Base-by-base conservation (phyloP, 1,140 invertebrate genomes). In the Glomeris maerens region DNA sequence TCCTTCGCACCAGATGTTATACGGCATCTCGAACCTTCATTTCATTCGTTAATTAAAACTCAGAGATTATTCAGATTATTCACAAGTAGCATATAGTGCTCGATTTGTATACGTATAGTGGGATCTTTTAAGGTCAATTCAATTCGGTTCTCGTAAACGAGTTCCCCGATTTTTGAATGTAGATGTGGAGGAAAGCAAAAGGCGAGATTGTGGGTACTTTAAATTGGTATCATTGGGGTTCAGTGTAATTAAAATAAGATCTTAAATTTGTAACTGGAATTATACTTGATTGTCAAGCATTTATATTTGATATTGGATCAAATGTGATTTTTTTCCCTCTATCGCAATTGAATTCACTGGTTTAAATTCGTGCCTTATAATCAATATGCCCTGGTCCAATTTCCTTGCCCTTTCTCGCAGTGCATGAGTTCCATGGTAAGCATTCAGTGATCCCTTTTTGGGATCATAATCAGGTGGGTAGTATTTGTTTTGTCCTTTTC, bases 391-490 rank as follows among this genome's bases (percentile, higher is more conserved):
- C 69, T 92, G 75, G 59, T 93, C 81, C 0, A 98, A 72, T 71
- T 98, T 98, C 21, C 83, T 71, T 1, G 93, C 95, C 57, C 95
- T 73, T 69, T 99, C 94, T 38, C 95, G 77, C 23, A 98, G 68
- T 0, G 95, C 91, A 79, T 98, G 95, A 17, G 87, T 92, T 21
- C 94, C 94, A 62, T 83, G 74, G 67, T 75, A 77, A 69, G 88
- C 89, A 64, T 98, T 98, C 1, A 98, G 74, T 3, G 87, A 90
- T 55, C 94, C 89, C 54, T 83, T 83, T 60, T 72, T 74, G 1
- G 93, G 94, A 71, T 97, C 85, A 75, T 95, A 99, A 67, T 99
- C 95, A 5, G 96, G 94, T 45, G 96, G 95, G 66, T 99, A 99
- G 62, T 98, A 99, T 55, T 87, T 82, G 68, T 97, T 98, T 54